Evolutionary conservation across 2,113 vertebrate species (phyloP).

Genomic region (Calypte anna): DNA sequence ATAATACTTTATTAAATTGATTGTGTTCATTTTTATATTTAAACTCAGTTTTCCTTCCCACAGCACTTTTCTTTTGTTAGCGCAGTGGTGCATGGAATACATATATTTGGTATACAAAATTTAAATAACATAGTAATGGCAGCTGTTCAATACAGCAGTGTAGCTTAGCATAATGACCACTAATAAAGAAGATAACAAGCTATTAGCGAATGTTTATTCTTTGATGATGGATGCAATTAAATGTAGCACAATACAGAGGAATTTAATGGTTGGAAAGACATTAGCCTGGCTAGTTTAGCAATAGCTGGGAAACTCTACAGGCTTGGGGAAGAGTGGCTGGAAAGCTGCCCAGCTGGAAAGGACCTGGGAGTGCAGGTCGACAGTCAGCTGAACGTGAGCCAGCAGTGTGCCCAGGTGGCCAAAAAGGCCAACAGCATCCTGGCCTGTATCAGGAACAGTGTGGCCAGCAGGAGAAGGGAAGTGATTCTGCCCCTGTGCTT

Average conservation of each 20-base stretch:
- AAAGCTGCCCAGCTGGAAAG: too few species aligned
- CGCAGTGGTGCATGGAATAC: not conserved
- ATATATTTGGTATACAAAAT: constrained; percentile 1
- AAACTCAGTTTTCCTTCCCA: not conserved
- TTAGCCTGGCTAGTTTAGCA: not conserved
- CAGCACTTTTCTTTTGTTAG: not conserved
- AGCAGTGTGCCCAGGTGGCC: too few species aligned
- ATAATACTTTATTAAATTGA: constrained; percentile 1
- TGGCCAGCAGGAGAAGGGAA: too few species aligned
- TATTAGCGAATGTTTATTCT: constrained; percentile 36
- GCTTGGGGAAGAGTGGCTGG: too few species aligned
- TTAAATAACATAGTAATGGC: constrained; percentile 29
- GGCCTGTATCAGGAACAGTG: too few species aligned
- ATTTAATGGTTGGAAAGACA: constrained; percentile 2
- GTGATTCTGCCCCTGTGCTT: too few species aligned
- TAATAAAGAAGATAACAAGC: constrained; percentile 47
- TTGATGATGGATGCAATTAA: not conserved
- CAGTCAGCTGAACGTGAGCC: too few species aligned
- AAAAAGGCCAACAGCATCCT: too few species aligned
- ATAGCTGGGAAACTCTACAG: not conserved
- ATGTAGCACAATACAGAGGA: not conserved
- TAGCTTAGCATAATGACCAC: constrained; percentile 1
- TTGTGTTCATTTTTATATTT: not conserved
- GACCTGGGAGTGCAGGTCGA: too few species aligned
- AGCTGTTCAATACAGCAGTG: not conserved